phyloP scores from a whole-genome alignment of 2,888 invertebrate species.

The Drosophila fungiperda region DNA sequence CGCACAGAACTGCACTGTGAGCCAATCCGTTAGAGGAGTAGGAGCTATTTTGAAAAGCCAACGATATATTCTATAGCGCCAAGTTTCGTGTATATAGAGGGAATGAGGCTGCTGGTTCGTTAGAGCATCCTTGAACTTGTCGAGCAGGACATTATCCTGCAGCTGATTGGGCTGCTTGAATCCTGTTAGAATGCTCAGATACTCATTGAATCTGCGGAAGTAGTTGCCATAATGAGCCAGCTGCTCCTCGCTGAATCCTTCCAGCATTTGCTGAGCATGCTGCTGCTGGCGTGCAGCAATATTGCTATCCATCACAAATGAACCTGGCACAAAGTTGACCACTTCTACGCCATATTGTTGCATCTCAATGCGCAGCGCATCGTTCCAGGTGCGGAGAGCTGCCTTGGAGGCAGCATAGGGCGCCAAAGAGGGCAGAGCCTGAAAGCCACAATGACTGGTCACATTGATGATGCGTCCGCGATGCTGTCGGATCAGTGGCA shows the following conservation, averaged over 20 bases:
- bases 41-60: constrained; percentile 88
- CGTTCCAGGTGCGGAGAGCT: constrained; percentile 90
- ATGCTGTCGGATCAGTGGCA: constrained; percentile 88
- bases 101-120: constrained; percentile 87
- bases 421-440: constrained; percentile 89
- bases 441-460: constrained; percentile 93
- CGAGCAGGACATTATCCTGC: constrained; percentile 86
- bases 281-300: constrained; percentile 88
- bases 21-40: constrained; percentile 86
- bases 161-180: constrained; percentile 86
- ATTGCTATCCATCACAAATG: constrained; percentile 89
- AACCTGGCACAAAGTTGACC: constrained; percentile 91
- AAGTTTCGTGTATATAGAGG: constrained; percentile 89
- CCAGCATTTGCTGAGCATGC: constrained; percentile 88
- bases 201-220: constrained; percentile 88
- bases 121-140: constrained; percentile 88
- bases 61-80: constrained; percentile 89
- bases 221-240: constrained; percentile 88
- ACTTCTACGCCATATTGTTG: constrained; percentile 90
- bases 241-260: constrained; percentile 88
- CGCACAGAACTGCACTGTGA: constrained; percentile 88
- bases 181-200: constrained; percentile 86
- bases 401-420: constrained; percentile 94
- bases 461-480: constrained; percentile 90
- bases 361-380: constrained; percentile 90